Evolutionary conservation across 2,888 invertebrate genomes (phyloP).

Genomic region (Dromius quadrimaculatus): DNA sequence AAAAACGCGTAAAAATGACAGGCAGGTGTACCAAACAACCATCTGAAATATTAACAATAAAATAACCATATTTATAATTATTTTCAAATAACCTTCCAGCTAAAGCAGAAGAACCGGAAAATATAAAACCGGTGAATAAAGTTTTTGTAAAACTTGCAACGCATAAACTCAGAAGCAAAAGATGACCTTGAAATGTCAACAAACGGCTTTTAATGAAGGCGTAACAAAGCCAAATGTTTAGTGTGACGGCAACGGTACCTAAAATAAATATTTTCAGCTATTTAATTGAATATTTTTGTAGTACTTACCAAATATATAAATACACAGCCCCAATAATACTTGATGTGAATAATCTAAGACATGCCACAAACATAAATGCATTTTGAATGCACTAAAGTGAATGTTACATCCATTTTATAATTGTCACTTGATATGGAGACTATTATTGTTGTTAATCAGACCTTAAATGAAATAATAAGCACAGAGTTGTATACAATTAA

Average conservation of each 20-base stretch:
- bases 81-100: constrained; percentile 66
- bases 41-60: constrained; percentile 64
- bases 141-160: constrained; percentile 69
- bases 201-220: constrained; percentile 71
- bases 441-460: constrained; percentile 34
- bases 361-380: constrained; percentile 54
- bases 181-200: constrained; percentile 69
- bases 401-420: constrained; percentile 23
- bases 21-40: constrained; percentile 70
- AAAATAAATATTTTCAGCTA: too few relatives aligned
- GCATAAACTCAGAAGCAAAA: constrained; percentile 70
- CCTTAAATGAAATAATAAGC: constrained; percentile 4
- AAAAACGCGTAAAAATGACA: constrained; percentile 71
- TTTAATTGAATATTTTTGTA: too few relatives aligned
- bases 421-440: not conserved
- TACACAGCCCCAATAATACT: constrained; percentile 69
- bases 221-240: constrained; percentile 71
- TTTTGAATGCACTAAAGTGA: constrained; percentile 1
- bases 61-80: not conserved
- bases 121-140: constrained; percentile 69
- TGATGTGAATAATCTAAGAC: constrained; percentile 71
- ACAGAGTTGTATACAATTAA: constrained; percentile 1
- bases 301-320: constrained; percentile 69
- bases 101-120: constrained; percentile 70
- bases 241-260: constrained; percentile 71